Percentiles rank a stretch among this genome's conserved stretches.
Evolutionary conservation across 2,888 invertebrate genomes (phyloP).

Genomic region (Acronicta alni): DNA sequence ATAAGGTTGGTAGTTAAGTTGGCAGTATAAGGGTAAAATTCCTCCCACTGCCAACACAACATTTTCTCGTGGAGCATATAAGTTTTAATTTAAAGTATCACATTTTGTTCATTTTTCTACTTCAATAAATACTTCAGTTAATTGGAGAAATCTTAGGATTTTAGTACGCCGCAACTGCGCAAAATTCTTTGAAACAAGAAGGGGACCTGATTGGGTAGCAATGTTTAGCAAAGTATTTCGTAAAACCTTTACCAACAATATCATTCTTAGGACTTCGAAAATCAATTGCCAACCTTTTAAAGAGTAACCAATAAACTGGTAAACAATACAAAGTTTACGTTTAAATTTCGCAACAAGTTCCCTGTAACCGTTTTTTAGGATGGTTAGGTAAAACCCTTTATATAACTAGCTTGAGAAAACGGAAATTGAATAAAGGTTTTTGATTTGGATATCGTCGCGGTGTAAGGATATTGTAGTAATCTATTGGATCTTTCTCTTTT

Average conservation of each 20-base stretch:
- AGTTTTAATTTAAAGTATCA: no score
- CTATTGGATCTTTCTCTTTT: constrained; percentile 11
- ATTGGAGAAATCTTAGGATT: no score
- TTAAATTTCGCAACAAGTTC: constrained; percentile 16
- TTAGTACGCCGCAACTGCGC: no score
- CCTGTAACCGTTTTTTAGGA: constrained; percentile 14
- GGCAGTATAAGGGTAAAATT: no score
- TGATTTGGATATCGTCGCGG: constrained; percentile 24
- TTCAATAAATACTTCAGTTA: no score
- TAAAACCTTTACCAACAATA: background rate
- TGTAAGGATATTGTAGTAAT: constrained; percentile 20
- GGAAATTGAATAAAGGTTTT: constrained; percentile 53
- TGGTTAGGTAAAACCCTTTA: constrained; percentile 27
- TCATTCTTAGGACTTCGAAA: constrained; percentile 20
- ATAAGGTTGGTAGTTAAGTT: no score
- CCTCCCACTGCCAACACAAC: no score
- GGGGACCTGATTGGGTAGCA: background rate
- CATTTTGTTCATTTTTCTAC: no score
- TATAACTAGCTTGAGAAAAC: constrained; percentile 31
- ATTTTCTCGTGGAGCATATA: no score
- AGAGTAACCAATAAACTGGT: constrained; percentile 1
- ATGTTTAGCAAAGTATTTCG: background rate
- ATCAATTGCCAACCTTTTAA: constrained; percentile 5
- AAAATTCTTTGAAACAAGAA: background rate
- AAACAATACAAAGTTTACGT: background rate